Evolutionary conservation across 2,888 invertebrate genomes (phyloP).

Genomic region (Stenodera caucasica): DNA sequence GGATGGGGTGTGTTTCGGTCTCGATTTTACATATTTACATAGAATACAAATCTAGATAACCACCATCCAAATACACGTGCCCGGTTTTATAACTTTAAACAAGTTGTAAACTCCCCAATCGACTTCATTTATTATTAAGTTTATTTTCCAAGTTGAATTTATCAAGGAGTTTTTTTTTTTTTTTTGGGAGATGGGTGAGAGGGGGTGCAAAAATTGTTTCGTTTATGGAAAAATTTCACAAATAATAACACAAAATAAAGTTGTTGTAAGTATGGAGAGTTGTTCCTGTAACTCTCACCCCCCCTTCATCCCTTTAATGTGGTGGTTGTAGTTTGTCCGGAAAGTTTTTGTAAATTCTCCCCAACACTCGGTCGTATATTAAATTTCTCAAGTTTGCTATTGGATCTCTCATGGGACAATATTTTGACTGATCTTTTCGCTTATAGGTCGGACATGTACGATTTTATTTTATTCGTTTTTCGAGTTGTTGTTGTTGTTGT

Average conservation of each 20-base stretch:
- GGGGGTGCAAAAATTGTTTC: not conserved
- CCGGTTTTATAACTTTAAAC: too few species aligned
- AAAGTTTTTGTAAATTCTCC: slow-evolving; percentile 40
- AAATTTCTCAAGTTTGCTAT: slow-evolving; percentile 37
- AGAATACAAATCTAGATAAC: too few species aligned
- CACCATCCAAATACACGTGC: slow-evolving; percentile 4
- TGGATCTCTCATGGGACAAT: slow-evolving; percentile 33
- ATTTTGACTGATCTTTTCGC: slow-evolving; percentile 42
- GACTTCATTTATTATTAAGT: too few species aligned
- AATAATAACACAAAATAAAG: not conserved
- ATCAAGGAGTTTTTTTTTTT: too few species aligned
- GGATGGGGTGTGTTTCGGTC: slow-evolving; percentile 19
- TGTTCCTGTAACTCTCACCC: too few species aligned
- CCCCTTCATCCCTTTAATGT: not conserved
- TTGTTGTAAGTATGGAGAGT: too few species aligned
- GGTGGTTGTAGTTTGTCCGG: slow-evolving; percentile 25
- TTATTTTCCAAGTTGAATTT: too few species aligned
- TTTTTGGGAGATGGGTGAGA: too few species aligned
- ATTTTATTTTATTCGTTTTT: slow-evolving; percentile 30
- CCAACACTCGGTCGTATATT: slow-evolving; percentile 37
- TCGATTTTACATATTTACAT: too few species aligned
- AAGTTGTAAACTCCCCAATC: too few species aligned
- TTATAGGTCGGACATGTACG: slow-evolving; percentile 31
- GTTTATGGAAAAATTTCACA: not conserved
- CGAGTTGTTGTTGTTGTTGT: slow-evolving; percentile 13